Base-by-base conservation (phyloP, 2,888 invertebrate species). In the Lysandra coridon region DNA sequence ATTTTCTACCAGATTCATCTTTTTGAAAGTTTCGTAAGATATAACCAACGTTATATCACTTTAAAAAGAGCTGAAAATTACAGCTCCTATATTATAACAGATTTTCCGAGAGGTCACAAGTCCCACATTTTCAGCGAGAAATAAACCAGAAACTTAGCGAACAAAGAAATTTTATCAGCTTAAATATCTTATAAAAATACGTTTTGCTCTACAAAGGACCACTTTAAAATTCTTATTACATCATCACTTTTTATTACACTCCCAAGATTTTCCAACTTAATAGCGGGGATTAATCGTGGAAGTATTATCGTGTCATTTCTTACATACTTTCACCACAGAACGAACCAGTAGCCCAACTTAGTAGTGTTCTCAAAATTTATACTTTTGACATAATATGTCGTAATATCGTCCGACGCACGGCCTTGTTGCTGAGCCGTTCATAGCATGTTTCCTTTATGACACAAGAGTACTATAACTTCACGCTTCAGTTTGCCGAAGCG, bases 161-260 rank as follows among this genome's bases (percentile, higher is more conserved):
- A 69, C 69, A 69, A 69, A 37, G 69, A 69, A 69, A 69, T 69
- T 69, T 69, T 69, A 69, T 69, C 69, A 69, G 14, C 69, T 69
- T 69, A 69, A 69, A 69, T 69, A 69, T 69, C 33, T 69, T 69
- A 37, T 69, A 69, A 69, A 69, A 69, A 69, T 69, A 69, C 69
- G 69, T 69, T 69, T 69, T 37, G 69, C 69, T 69, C 33, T 37
- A 69, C 69, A 69, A 69, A 69, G 14, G 69, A 69, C 37, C 75
- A 49, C 44, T 75, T 75, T 53, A 76, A 76, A 76, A 76, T 57
- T 76, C 76, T 76, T 76, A 57, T 76, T 76, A 76, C 53, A 53
- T 76, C 76, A 57, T 76, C 53, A 53, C 76, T 76, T 76, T 76
- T 76, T 76, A 76, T 76, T 76, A 76, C 53, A 76, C 76, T 57